Percentiles rank a stretch among this genome's conserved stretches.
phyloP scores from a whole-genome alignment of 2,888 invertebrate species.

The Alcis repandata region DNA sequence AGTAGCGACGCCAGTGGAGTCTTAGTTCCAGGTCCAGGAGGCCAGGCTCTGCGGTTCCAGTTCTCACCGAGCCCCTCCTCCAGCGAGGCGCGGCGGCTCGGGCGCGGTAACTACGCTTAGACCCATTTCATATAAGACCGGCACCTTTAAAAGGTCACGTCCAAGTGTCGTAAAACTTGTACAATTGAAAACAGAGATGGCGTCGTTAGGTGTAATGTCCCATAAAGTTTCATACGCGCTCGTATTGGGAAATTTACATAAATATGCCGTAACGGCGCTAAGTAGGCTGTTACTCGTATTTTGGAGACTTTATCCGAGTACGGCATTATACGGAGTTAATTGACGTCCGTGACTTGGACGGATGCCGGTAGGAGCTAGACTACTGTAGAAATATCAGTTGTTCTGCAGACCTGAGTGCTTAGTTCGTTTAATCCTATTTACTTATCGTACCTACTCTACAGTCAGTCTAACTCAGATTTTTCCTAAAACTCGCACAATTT shows the following conservation, averaged over 20 bases:
- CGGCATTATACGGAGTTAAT: background rate
- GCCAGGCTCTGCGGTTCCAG: too few species aligned
- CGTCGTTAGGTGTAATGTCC: slow-evolving; percentile 31
- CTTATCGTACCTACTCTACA: too few species aligned
- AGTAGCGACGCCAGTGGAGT: too few species aligned
- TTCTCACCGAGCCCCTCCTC: background rate
- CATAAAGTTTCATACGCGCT: slow-evolving; percentile 29
- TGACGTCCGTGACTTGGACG: background rate
- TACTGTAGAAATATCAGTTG: too few species aligned
- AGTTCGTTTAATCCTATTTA: too few species aligned
- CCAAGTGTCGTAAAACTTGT: slow-evolving; percentile 28
- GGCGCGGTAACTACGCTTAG: background rate
- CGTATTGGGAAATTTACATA: slow-evolving; percentile 28
- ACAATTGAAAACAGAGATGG: slow-evolving; percentile 34
- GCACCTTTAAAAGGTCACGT: slow-evolving; percentile 21
- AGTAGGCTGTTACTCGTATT: slow-evolving; percentile 17
- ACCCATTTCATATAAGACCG: background rate
- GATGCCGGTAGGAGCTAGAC: background rate
- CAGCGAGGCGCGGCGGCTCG: background rate
- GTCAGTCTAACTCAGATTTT: too few species aligned
- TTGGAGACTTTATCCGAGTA: background rate
- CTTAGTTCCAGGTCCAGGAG: too few species aligned
- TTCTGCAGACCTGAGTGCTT: too few species aligned
- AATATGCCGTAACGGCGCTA: slow-evolving; percentile 24
- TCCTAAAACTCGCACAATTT: too few species aligned